Conservation (phyloP, 2,888 invertebrate species). For the Paralinhomoeus sp. region DNA sequence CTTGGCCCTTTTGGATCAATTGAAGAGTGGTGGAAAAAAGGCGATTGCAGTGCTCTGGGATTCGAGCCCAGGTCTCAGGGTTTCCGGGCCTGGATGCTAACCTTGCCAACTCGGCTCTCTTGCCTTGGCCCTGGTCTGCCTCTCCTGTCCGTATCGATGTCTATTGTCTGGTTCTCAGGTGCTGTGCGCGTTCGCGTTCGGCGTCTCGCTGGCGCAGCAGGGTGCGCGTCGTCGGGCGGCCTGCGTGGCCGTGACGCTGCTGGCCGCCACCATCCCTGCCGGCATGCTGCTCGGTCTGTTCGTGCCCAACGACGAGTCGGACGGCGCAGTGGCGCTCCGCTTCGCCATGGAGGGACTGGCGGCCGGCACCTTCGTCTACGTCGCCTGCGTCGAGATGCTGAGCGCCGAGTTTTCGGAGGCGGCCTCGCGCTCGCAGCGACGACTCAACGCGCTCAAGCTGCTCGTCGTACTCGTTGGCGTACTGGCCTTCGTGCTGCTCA, state of each 20-base stretch:
- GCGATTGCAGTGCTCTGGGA: no score
- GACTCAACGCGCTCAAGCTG: not conserved
- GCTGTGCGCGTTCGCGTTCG: constrained; percentile 18
- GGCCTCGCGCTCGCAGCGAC: no score
- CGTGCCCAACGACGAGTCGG: not conserved
- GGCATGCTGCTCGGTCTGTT: constrained; percentile 14
- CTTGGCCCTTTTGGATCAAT: no score
- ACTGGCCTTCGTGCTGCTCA: not conserved
- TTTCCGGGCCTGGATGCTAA: no score
- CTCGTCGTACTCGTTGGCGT: not conserved
- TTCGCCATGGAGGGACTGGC: constrained; percentile 19
- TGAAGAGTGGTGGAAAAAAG: no score
- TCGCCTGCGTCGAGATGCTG: constrained; percentile 19
- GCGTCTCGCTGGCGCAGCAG: constrained; percentile 17
- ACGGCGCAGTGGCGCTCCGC: constrained; percentile 8
- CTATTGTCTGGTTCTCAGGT: no score
- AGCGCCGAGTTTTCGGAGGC: constrained; percentile 13
- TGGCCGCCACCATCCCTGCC: constrained; percentile 15
- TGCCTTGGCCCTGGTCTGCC: no score
- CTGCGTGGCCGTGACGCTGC: constrained; percentile 10
- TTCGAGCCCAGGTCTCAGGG: no score
- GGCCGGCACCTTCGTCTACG: constrained; percentile 21
- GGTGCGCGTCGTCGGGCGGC: constrained; percentile 11
- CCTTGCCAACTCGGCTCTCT: no score
- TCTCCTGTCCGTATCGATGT: no score